These are phyloP conservation scores for Siderastrea siderea DNA, from an alignment of 92 coral and sea anemone genomes.

Conservation along the genomic window DNA sequence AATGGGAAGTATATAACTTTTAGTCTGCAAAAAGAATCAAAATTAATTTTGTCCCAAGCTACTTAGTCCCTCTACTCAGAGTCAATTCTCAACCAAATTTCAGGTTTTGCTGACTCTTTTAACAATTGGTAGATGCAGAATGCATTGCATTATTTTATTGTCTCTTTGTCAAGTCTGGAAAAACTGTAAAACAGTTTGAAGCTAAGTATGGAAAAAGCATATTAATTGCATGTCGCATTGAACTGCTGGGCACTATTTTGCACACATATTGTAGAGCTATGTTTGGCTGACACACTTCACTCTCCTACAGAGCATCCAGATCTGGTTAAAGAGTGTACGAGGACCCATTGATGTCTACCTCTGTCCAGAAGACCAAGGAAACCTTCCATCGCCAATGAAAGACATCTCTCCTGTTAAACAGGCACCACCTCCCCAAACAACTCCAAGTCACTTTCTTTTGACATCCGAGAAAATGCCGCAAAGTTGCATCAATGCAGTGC, in stretches of 20 bases:
- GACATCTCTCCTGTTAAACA: conserved; percentile 86
- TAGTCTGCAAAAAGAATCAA: no score
- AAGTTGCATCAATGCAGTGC: conserved; percentile 15
- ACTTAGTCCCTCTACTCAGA: no score
- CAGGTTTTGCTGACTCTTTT: no score
- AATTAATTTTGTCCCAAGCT: no score
- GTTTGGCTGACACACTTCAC: background rate
- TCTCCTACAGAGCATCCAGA: conserved; percentile 85
- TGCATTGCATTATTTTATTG: no score
- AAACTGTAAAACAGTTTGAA: no score
- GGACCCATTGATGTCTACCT: conserved; percentile 96
- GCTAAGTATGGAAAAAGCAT: no score
- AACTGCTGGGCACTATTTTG: background rate
- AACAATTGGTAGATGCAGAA: no score
- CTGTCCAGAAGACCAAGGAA: conserved; percentile 93
- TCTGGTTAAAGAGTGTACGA: conserved; percentile 92
- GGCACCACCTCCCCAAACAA: conserved; percentile 18
- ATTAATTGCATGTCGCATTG: no score
- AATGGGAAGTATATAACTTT: no score
- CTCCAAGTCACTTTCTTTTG: conserved; percentile 18
- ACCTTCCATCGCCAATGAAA: conserved; percentile 82
- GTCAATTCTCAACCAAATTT: no score
- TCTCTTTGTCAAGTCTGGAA: no score
- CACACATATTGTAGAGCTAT: background rate
- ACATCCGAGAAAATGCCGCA: conserved; percentile 46